Base-by-base conservation (phyloP, 2,888 invertebrate genomes). In the Chrysolina oricalcia region DNA sequence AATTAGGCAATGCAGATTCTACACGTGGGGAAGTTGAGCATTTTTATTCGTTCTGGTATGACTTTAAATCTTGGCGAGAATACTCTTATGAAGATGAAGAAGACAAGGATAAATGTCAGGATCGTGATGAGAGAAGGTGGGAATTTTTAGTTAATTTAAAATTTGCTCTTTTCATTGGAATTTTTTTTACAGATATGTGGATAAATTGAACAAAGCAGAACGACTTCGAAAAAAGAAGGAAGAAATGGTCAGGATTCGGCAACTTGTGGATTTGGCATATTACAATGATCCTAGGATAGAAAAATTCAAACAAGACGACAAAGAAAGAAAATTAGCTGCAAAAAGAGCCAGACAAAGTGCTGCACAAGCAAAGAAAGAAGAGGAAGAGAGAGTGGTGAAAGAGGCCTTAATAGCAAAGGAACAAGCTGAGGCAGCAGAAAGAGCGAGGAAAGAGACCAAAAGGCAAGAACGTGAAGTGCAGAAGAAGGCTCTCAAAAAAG, bases 41-140 rank as follows among this genome's bases (percentile, higher is more conserved):
- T 64, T 99, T 99, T 89, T 99, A 99, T 88, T 94, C 95, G 17
- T 99, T 98, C 89, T 99, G 99, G 99, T 98, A 96, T 88, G 95
- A 97, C 85, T 99, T 99, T 89, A 97, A 98, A 81, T 98, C 99
- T 0, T 99, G 99, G 99, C 92, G 99, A 78, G 99, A 99, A 88
- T 99, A 96, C 89, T 99, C 99, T 1, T 99, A 99, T 88, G 90
- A 98, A 81, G 99, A 99, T 87, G 98, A 99, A 89, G 99, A 99
- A 87, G 99, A 99, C 86, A 99, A 99, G 87, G 98, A 99, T 86
- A 97, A 96, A 85, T 99, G 98, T 0, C 97, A 98, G 87, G 98
- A 96, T 88, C 93, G 99, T 1, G 98, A 98, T 84, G 98, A 98
- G 89, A 91, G 99, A 63, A 92, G 97, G 78, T 78, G 63, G 46